Conservation (phyloP, 2,797 vertebrate genomes). For the Bothrops alternatus region DNA sequence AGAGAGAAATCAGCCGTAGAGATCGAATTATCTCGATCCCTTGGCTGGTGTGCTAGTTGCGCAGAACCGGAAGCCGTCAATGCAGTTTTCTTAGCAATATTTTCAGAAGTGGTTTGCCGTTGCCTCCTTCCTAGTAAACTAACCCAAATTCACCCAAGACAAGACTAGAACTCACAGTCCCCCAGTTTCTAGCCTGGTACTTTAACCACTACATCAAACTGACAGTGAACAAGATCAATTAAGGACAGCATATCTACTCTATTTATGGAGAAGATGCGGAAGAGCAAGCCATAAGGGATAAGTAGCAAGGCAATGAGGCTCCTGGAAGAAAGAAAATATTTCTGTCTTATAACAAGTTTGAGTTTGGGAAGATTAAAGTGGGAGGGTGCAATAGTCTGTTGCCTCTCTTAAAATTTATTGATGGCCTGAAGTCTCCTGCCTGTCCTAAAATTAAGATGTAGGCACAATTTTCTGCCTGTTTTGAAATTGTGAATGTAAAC, state of each 20-base stretch:
- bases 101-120: background rate
- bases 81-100: background rate
- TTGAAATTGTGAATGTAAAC: background rate
- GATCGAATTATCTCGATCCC: too few relatives aligned
- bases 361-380: background rate
- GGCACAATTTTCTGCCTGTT: background rate
- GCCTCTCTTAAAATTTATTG: background rate
- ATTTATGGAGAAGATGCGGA: background rate
- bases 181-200: background rate
- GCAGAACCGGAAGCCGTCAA: background rate
- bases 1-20: too few relatives aligned
- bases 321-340: background rate
- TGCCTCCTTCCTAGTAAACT: background rate
- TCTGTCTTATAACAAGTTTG: background rate
- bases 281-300: background rate
- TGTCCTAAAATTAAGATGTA: background rate
- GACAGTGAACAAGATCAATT: background rate
- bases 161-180: background rate
- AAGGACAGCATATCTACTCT: background rate
- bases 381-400: background rate
- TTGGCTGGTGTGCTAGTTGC: too few relatives aligned
- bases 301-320: background rate
- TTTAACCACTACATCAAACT: background rate
- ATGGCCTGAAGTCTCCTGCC: background rate
- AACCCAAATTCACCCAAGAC: background rate